A percentile compares a stretch with the other conserved stretches of the same genome.
Evolutionary conservation across 2,797 vertebrate species (phyloP).

Genomic region (Rhabdophis nuchalis): DNA sequence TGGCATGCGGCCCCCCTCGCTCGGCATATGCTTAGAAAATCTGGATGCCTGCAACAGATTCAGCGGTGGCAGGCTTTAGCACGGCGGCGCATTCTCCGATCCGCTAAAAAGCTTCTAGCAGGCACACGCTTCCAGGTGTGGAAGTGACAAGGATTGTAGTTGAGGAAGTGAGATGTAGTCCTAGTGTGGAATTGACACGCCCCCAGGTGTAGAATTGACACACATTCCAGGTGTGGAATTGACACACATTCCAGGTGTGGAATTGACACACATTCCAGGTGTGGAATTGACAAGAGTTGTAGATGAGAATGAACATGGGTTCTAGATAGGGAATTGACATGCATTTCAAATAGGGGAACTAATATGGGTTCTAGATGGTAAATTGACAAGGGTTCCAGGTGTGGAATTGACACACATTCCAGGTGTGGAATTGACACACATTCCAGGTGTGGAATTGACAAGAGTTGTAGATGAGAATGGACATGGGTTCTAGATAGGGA

Average conservation of each 20-base stretch:
- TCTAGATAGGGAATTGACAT: too few relatives aligned
- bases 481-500: background rate
- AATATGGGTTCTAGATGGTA: fast-evolving
- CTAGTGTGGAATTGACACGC: background rate
- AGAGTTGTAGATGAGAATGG: too few relatives aligned
- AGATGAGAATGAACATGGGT: too few relatives aligned
- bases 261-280: background rate
- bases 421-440: fast-evolving
- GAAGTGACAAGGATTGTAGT: too few relatives aligned
- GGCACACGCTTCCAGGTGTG: background rate
- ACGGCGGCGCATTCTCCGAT: background rate
- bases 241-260: background rate
- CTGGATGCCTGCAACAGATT: background rate
- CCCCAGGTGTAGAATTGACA: background rate
- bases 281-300: too few relatives aligned
- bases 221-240: background rate
- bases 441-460: background rate
- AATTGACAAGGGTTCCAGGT: too few relatives aligned
- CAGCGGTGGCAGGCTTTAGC: background rate
- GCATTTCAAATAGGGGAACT: background rate
- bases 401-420: too few relatives aligned
- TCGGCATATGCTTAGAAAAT: background rate
- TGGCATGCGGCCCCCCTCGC: background rate
- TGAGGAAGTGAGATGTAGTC: too few relatives aligned
- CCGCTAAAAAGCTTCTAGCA: background rate